phyloP scores from a whole-genome alignment of 2,113 vertebrate species.

The Daphoenositta chrysoptera region DNA sequence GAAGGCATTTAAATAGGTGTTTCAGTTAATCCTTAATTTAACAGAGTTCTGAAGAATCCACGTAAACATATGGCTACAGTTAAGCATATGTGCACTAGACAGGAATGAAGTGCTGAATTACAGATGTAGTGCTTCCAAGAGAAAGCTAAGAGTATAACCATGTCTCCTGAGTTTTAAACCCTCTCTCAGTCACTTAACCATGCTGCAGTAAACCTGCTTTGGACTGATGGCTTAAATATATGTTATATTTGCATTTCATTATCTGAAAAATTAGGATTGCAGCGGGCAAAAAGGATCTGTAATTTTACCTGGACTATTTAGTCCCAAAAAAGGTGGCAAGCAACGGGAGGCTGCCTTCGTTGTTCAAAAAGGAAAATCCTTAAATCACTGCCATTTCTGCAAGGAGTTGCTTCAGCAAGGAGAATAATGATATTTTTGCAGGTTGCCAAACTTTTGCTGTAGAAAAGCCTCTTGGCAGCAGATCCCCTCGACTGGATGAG shows the following conservation, averaged over 20 bases:
- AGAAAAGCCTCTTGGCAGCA: constrained; percentile 56
- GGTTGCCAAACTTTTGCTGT: constrained; percentile 63
- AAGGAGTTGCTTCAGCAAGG: constrained; percentile 18
- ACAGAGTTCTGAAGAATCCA: constrained; percentile 21
- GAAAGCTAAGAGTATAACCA: constrained; percentile 25
- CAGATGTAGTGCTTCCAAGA: constrained; percentile 43
- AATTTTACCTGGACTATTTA: not conserved
- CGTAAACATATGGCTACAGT: constrained; percentile 45
- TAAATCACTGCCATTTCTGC: not conserved
- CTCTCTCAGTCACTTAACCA: constrained; percentile 14
- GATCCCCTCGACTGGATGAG: constrained; percentile 31
- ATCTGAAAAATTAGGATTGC: not conserved
- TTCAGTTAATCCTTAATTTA: constrained; percentile 49
- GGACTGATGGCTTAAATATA: constrained; percentile 1
- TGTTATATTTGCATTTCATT: constrained; percentile 28
- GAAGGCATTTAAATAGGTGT: constrained; percentile 29
- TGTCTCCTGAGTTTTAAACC: constrained; percentile 37
- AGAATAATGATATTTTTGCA: constrained; percentile 55
- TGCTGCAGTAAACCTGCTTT: not conserved
- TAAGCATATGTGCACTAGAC: constrained; percentile 35
- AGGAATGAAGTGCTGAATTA: constrained; percentile 51
- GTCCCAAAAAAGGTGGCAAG: not conserved
- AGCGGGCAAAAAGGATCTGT: not conserved
- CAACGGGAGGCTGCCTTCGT: not conserved
- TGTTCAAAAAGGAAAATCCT: not conserved